Conservation (phyloP, 2,113 vertebrate genomes). For the Mastomys coucha region DNA sequence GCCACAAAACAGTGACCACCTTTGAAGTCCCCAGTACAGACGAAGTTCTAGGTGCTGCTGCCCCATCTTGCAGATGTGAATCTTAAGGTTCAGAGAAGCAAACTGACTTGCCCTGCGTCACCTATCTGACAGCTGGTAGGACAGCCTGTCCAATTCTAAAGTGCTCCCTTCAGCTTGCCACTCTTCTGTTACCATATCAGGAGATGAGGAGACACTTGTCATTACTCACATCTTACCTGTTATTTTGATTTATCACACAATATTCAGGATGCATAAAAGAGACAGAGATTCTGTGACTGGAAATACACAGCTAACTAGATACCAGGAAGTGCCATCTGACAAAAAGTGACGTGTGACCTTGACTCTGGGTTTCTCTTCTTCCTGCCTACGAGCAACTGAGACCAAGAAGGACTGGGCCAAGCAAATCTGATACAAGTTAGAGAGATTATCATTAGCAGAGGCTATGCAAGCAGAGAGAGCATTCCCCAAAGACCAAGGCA, state of each 20-base stretch:
- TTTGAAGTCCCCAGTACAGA: background rate
- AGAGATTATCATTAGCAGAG: background rate
- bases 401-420: background rate
- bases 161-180: background rate
- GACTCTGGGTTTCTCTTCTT: background rate
- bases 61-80: background rate
- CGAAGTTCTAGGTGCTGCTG: background rate
- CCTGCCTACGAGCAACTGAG: background rate
- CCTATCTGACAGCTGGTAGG: background rate
- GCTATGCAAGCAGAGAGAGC: background rate
- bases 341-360: constrained; percentile 1
- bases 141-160: constrained; percentile 1
- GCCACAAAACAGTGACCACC: background rate
- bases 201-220: background rate
- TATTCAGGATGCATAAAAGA: constrained; percentile 33
- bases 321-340: background rate
- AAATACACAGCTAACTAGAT: background rate
- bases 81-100: background rate
- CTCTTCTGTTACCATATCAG: background rate
- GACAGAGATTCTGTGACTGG: constrained; percentile 4
- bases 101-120: background rate
- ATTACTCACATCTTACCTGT: background rate
- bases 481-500: background rate
- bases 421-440: background rate
- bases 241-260: constrained; percentile 11